Percentiles rank a stretch among this genome's conserved stretches.
Evolutionary conservation across 2,113 vertebrate genomes (phyloP).

Genomic region (Eira barbara): DNA sequence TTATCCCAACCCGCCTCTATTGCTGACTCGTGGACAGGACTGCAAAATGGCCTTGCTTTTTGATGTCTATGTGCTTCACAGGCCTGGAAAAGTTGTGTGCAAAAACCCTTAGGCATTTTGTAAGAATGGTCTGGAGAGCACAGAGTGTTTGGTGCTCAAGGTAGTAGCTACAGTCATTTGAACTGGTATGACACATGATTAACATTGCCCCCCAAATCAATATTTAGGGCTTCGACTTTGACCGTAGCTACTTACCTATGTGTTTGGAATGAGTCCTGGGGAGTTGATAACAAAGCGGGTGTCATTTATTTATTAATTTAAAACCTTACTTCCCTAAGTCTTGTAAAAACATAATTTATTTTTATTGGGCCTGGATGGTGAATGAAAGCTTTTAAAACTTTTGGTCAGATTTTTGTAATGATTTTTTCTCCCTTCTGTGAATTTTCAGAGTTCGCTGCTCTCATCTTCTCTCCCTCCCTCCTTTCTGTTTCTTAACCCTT

Average conservation of each 20-base stretch:
- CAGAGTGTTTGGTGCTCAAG: not conserved
- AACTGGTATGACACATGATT: not conserved
- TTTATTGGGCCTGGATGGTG: not conserved
- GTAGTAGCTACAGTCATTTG: not conserved
- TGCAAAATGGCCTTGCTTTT: not conserved
- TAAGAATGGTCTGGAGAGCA: not conserved
- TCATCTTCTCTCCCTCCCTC: not conserved
- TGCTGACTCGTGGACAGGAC: not conserved
- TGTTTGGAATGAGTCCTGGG: not conserved
- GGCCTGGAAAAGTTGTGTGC: not conserved
- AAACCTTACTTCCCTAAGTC: not conserved
- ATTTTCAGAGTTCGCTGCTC: not conserved
- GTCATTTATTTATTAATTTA: constrained; percentile 18
- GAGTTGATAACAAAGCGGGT: not conserved
- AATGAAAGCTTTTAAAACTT: not conserved
- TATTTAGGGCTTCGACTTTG: not conserved
- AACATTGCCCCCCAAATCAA: not conserved
- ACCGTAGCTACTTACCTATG: not conserved
- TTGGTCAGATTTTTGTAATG: not conserved
- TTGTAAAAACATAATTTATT: not conserved
- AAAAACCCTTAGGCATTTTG: not conserved
- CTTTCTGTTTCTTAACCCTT: not conserved
- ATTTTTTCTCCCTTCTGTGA: not conserved
- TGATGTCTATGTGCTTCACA: not conserved
- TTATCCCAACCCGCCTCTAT: not conserved